Base-by-base conservation (phyloP, 1,140 invertebrate species). In the Stegodyphus mimosarum region DNA sequence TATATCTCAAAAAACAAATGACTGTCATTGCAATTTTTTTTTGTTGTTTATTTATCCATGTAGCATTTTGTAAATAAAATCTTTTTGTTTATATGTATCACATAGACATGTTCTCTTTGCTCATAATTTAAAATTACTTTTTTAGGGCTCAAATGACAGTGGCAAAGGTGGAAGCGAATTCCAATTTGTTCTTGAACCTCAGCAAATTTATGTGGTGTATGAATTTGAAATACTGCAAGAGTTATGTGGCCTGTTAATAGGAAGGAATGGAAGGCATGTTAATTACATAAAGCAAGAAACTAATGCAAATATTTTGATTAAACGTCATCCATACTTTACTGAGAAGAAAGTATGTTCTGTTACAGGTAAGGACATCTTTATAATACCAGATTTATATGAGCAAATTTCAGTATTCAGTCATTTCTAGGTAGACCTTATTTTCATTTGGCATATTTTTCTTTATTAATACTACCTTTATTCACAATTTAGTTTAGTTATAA, bases 201-300 rank as follows among this genome's bases (percentile, higher is more conserved):
- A 75, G 13, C 51, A 17, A 11, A 13, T 13, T 15, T 55, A 17
- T 17, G n/a, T 75, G 51, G 53, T 60, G 13, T 95, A 94, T 88
- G 93, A 97, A 89, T 98, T 98, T 91, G 92, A 94, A 87, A 94
- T 98, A 88, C 94, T 95, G 7, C 88, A 89, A 18, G 89, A 92
- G 63, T 89, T 96, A 70, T 96, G 97, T 83, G 97, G 97, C 13
- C 92, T 94, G 67, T 91, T 99, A 80, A 98, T 98, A 89, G 97
- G 97, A 51, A 93, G 93, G 88, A 93, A 94, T 88, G 96, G 96
- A 49, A 91, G 91, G n/a, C 95, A 94, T 90, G 93, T 98, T 11
- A 94, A 94, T 74, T 92, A 93, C 87, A 94, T 98, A 70, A 96
- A 96, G 89, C 87, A 92, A 6, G 94, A 94, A 88, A 94, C 95